Base-by-base conservation (phyloP, 2,797 vertebrate genomes). In the Takifugu ocellatus region DNA sequence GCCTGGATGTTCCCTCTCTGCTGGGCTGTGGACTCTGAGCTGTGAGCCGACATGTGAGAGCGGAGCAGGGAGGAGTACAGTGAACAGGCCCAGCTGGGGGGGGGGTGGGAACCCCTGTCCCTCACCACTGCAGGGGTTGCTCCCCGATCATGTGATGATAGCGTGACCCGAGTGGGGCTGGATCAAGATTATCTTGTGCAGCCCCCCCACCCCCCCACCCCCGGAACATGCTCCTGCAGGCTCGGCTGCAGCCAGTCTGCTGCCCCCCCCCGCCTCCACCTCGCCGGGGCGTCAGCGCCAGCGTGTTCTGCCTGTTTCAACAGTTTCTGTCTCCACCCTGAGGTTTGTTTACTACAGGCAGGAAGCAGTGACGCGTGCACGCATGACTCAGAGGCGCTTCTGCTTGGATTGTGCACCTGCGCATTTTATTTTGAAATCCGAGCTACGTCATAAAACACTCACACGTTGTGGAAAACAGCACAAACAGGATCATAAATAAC, bases 1-100 rank as follows among this genome's bases (percentile, higher is more conserved):
- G 85, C 78, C 70, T 53, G 72, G 67, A 68, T 84, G 78, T 88
- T 86, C 77, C 63, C 59, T 66, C 25, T 66, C 25, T 29, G 43
- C 48, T 36, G 55, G 7, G 31, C 49, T 31, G 54, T 62, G 57
- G 63, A 42, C 48, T 8, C 55, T 14, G 63, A 68, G 56, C 57
- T 66, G 70, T 64, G 74, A 52, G 8, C 59, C 49, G 82, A 83
- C 86, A 89, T 82, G 84, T 90, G 88, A 89, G 81, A 60, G 68
- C 26, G 1, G 36, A 39, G 39, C 25, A 71, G 72, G 82, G 85
- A 57, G 82, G 82, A 70, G 74, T 14, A 46, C 31, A 45, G 59
- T 63, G 52, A 36, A 45, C 47, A 66, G 61, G 16, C 12, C 12
- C 55, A 60, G 12, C 31, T 48, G 65, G 56, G 47, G 51, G 54